A percentile compares a stretch with the other conserved stretches of the same genome.
Evolutionary conservation across 2,888 invertebrate species (phyloP).

Genomic region (Macrosiphum euphorbiae): DNA sequence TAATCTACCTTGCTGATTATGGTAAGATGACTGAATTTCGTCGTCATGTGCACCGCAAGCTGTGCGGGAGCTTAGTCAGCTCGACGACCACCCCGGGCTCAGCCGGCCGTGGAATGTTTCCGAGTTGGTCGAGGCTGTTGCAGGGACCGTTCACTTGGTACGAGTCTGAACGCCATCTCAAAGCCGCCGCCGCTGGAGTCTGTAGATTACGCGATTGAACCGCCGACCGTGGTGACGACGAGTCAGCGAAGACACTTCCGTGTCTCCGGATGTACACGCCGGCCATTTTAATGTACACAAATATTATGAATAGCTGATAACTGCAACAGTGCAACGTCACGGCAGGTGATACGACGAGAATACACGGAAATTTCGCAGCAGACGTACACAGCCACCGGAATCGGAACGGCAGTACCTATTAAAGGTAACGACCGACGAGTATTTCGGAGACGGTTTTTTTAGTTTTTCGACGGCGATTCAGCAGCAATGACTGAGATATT

Average conservation of each 20-base stretch:
- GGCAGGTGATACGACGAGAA: not conserved
- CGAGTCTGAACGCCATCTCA: constrained; percentile 28
- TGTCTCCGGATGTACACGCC: constrained; percentile 19
- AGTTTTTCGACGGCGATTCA: not conserved
- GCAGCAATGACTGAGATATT: not conserved
- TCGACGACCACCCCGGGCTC: not conserved
- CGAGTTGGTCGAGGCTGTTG: not conserved
- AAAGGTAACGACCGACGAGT: not conserved
- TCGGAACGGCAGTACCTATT: not conserved
- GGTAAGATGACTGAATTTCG: not conserved
- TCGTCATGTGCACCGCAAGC: not conserved
- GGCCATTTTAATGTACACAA: not conserved
- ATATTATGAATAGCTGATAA: not conserved
- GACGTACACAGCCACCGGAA: not conserved
- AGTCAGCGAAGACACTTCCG: not conserved
- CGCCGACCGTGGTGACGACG: not conserved
- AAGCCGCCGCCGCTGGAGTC: not conserved
- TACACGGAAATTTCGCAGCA: not conserved
- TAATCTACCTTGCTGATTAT: not conserved
- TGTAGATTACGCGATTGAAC: not conserved
- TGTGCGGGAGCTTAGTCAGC: not conserved
- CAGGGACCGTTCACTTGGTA: not conserved
- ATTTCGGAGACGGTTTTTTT: not conserved
- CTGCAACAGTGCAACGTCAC: not conserved
- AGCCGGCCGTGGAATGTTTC: not conserved